These are phyloP conservation scores for Sycophila texana DNA, from an alignment of 2,888 invertebrate genomes.

Conservation along the genomic window DNA sequence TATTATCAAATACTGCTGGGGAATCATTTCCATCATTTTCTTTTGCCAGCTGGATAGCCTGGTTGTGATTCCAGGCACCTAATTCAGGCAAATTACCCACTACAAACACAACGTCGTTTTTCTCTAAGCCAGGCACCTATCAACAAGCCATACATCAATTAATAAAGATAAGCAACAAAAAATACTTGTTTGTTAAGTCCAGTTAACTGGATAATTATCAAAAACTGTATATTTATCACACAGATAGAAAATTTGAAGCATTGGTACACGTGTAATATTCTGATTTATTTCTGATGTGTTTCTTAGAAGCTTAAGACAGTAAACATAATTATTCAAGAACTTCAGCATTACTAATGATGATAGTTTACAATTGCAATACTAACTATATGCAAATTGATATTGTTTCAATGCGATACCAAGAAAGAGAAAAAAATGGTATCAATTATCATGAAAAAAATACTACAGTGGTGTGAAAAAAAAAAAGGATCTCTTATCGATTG, in stretches of 20 bases:
- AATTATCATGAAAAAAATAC: slow-evolving; percentile 1
- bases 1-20: slow-evolving; percentile 65
- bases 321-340: slow-evolving; percentile 32
- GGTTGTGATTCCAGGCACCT: slow-evolving; percentile 74
- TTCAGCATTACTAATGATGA: background rate
- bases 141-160: slow-evolving; percentile 35
- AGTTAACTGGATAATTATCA: slow-evolving; percentile 1
- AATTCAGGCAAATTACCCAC: slow-evolving; percentile 73
- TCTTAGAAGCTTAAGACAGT: slow-evolving; percentile 3
- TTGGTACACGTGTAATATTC: background rate
- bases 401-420: background rate
- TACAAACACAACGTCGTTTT: slow-evolving; percentile 72
- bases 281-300: background rate
- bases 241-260: slow-evolving; percentile 1
- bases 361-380: too few species aligned
- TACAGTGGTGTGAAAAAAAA: background rate
- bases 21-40: slow-evolving; percentile 66
- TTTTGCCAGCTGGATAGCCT: slow-evolving; percentile 69
- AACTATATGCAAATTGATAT: background rate
- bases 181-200: background rate
- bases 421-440: slow-evolving; percentile 12
- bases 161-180: slow-evolving; percentile 2
- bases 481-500: too few species aligned
- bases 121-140: slow-evolving; percentile 70
- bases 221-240: slow-evolving; percentile 3